Evolutionary conservation across 2,113 vertebrate genomes (phyloP), one percentile per base, ranked within the genome.

Genomic region (Nipponia nippon): DNA sequence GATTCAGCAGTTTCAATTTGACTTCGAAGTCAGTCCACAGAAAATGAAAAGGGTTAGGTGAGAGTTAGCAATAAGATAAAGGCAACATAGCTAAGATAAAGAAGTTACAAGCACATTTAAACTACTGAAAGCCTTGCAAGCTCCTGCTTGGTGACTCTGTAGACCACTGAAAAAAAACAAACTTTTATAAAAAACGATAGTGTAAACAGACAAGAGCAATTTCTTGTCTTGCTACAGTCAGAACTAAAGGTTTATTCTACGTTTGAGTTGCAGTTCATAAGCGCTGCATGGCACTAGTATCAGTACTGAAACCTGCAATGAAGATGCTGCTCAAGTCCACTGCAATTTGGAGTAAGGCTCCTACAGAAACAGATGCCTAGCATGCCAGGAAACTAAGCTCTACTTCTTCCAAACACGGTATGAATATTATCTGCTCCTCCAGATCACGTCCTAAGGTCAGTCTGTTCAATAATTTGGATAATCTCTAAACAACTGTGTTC

Each of bases 241-340:
- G 70, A 96, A 85, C 90, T 88, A 79, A 76, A 92, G 66, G 9
- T 81, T 89, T 87, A 72, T 42, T 78, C 61, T 21, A 42, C 58
- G 50, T 30, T 5, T 52, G 56, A 94, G 21, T 25, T 88, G 92
- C 47, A 83, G 73, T 82, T 95, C 72, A 13, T 61, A 78, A 95
- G 75, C 3, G 13, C n/a, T 50, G 90, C 27, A 34, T 9, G 10
- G 50, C 46, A 88, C 70, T 23, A 84, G 13, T 36, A 55, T 71
- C 63, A 91, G 58, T 76, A 83, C 3, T 52, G 49, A 91, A 93
- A 94, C 58, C 87, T 92, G 82, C 75, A 97, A 81, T 87, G 91
- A 83, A 90, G 67, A 81, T 87, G 95, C 83, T 93, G 88, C 59
- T 94, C 46, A 87, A 71, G 46, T 23, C 15, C 29, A 21, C 53